A percentile compares a stretch with the other conserved stretches of the same genome.
Evolutionary conservation across 2,797 vertebrate genomes (phyloP).

Genomic region (Acipenser oxyrinchus): DNA sequence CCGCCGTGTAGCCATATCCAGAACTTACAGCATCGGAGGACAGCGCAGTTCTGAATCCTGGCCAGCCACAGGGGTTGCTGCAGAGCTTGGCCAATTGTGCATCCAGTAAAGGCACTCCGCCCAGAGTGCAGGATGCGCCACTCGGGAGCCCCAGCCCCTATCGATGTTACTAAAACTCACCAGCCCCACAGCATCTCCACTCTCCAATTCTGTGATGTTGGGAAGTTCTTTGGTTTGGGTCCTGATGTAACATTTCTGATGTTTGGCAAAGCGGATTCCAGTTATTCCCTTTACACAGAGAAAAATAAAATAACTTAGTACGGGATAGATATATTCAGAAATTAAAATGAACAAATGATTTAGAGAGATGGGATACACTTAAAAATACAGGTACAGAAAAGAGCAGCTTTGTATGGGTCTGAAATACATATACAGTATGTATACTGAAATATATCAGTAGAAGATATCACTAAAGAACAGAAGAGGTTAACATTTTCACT

Average conservation of each 20-base stretch:
- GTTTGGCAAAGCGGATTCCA: constrained; percentile 84
- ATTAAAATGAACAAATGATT: constrained; percentile 46
- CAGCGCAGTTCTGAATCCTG: too few species aligned
- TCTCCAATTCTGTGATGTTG: constrained; percentile 52
- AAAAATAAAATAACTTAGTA: constrained; percentile 19
- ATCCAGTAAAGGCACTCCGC: too few species aligned
- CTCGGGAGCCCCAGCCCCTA: too few species aligned
- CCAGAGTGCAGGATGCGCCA: too few species aligned
- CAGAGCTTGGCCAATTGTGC: too few species aligned
- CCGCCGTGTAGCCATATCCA: too few species aligned
- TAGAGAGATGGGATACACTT: constrained; percentile 37
- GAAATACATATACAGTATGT: constrained; percentile 28
- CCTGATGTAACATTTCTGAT: constrained; percentile 96
- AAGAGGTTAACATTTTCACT: too few species aligned
- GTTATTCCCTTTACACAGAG: constrained; percentile 79
- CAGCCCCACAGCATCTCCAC: constrained; percentile 60
- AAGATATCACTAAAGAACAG: constrained; percentile 9
- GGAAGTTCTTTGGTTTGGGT: constrained; percentile 84
- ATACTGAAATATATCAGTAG: constrained; percentile 42
- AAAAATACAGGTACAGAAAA: constrained; percentile 35
- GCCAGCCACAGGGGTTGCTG: too few species aligned
- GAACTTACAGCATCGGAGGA: too few species aligned
- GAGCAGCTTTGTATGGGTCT: constrained; percentile 40
- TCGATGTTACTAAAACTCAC: constrained; percentile 29
- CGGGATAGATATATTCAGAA: constrained; percentile 40